phyloP scores from a whole-genome alignment of 1,140 invertebrate genomes.

The Pseudoatta argentina region DNA sequence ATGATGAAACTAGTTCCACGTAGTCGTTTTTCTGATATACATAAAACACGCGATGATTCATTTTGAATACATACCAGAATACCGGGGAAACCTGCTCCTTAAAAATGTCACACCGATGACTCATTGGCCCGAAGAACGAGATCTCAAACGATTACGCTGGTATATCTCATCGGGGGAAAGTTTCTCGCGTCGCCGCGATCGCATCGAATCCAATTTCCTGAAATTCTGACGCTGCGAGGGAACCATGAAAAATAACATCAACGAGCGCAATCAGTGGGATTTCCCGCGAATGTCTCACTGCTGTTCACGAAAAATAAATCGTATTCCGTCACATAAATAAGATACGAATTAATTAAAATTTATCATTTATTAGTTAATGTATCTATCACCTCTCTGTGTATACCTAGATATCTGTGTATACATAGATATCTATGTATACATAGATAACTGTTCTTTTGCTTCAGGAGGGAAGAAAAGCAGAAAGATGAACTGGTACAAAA shows the following conservation, averaged over 20 bases:
- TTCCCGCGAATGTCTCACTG: not conserved
- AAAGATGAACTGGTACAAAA: too few relatives aligned
- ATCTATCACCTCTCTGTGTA: not conserved
- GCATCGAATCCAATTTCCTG: conserved; percentile 45
- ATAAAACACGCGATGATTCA: conserved; percentile 63
- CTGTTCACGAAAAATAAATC: not conserved
- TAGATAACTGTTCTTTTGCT: too few relatives aligned
- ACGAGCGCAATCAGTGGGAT: not conserved
- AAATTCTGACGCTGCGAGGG: not conserved
- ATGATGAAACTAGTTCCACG: not conserved
- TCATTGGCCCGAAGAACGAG: conserved; percentile 41
- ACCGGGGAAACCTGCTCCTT: conserved; percentile 63
- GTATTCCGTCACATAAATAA: not conserved
- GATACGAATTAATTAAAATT: not conserved
- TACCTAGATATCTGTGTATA: not conserved
- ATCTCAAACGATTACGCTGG: conserved; percentile 28
- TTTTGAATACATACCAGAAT: conserved; percentile 48
- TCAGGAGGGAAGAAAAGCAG: too few relatives aligned
- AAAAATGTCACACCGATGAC: conserved; percentile 61
- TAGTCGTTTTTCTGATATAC: not conserved
- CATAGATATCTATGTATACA: not conserved
- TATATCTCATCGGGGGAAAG: conserved; percentile 12
- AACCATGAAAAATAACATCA: not conserved
- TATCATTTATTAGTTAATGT: conserved; percentile 4
- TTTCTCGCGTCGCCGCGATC: conserved; percentile 43